Evolutionary conservation across 2,888 invertebrate genomes (phyloP), one percentile per base, ranked within the genome.

Genomic region (Dicyrtomina minuta): DNA sequence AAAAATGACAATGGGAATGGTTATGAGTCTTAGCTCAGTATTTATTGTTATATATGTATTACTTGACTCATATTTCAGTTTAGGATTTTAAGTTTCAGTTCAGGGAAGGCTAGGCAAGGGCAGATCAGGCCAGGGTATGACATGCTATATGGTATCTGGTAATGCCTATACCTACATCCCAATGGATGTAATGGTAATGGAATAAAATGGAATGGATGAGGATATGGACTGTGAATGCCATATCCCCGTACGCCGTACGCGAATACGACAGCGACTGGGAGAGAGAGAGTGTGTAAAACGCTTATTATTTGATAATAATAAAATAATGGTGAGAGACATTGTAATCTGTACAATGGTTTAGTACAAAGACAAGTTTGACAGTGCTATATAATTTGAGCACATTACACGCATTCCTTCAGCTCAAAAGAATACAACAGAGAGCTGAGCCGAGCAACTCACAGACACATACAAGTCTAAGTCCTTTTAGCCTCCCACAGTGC

Each of bases 401-500:
- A 60, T 60, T 60, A 60, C 59, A 60, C 59, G 43, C 62, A 62
- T 62, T 49, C 33, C 46, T 26, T 26, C 46, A 33, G n/a, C 62
- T 62, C 27, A 51, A 33, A 22, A 64, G 27, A 64, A 64, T 26
- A 64, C 6, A 41, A 64, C 6, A 41, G 27, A 39, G 13, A 41
- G 58, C 26, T 15, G 41, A 58, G 51, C n/a, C 27, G 33, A 49
- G 27, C 46, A 17, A 51, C 51, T 46, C 27, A 64, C 58, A 13
- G 8, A 22, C 24, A 53, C 39, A 39, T 39, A 20, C 20, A 20
- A 62, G 12, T 24, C 39, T n/a, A 17, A 60, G 43, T 43, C 60
- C 60, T 43, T 43, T 43, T 26, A 62, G 26, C 64, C 51, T 64
- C 64, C 64, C 33, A 64, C 64, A 64, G 64, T 64, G 64, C 51